Conservation (phyloP, 2,888 invertebrate species). For the Nomada ruficornis region DNA sequence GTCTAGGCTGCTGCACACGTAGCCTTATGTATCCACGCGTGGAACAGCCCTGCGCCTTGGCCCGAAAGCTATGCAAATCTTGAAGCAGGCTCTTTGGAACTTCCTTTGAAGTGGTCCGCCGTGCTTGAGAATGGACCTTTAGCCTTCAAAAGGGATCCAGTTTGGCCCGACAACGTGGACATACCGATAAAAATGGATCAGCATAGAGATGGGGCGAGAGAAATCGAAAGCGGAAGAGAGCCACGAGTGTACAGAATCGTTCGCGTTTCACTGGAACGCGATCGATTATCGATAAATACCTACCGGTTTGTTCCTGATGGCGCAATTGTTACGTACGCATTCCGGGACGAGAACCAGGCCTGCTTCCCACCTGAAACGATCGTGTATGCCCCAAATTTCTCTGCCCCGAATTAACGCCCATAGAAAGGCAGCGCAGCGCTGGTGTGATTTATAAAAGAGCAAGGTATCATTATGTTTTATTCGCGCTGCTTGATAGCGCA, state of each 20-base stretch:
- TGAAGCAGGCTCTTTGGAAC: constrained; percentile 60
- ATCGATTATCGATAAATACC: constrained; percentile 73
- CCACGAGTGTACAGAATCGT: constrained; percentile 44
- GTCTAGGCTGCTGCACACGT: constrained; percentile 48
- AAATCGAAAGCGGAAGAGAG: background rate
- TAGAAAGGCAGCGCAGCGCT: background rate
- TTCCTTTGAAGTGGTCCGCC: constrained; percentile 17
- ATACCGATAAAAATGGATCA: background rate
- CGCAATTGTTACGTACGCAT: constrained; percentile 62
- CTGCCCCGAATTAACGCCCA: constrained; percentile 44
- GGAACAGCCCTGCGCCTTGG: background rate
- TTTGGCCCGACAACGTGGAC: background rate
- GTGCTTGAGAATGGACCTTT: constrained; percentile 36
- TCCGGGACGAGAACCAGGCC: constrained; percentile 1
- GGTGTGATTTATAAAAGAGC: constrained; percentile 13
- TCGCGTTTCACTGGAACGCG: constrained; percentile 42
- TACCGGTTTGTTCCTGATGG: constrained; percentile 56
- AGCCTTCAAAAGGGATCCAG: constrained; percentile 8
- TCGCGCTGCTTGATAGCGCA: background rate
- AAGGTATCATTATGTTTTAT: constrained; percentile 30
- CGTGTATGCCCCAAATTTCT: constrained; percentile 28
- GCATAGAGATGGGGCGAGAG: too few species aligned
- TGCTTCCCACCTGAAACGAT: too few species aligned
- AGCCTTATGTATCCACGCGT: constrained; percentile 4
- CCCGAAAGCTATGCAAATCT: constrained; percentile 38